Conservation (phyloP, 2,888 invertebrate genomes). For the Craniophora ligustri region DNA sequence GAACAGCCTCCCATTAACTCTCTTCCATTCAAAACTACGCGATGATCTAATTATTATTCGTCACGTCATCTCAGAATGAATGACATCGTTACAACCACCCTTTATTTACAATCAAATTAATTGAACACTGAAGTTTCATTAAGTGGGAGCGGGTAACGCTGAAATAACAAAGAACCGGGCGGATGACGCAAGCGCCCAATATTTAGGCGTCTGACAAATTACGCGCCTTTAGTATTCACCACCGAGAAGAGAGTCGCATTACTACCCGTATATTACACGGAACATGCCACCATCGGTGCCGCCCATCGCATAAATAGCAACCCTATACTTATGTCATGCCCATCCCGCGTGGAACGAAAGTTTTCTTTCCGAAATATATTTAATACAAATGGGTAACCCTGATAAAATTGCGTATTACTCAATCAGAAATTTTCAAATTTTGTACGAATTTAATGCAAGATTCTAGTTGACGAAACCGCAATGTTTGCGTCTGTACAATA, state of each 20-base stretch:
- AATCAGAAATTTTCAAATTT: conserved; percentile 48
- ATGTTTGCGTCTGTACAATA: conserved; percentile 45
- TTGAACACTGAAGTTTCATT: conserved; percentile 71
- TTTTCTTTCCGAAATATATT: conserved; percentile 35
- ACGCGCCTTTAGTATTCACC: conserved; percentile 66
- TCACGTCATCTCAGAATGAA: conserved; percentile 40
- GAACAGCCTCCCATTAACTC: conserved; percentile 22
- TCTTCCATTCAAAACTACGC: conserved; percentile 4
- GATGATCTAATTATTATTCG: conserved; percentile 30
- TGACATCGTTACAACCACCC: conserved; percentile 45
- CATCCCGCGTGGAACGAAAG: conserved; percentile 21
- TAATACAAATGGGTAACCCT: conserved; percentile 45
- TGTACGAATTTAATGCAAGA: conserved; percentile 53
- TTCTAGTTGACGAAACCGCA: conserved; percentile 37
- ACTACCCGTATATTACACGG: conserved; percentile 45
- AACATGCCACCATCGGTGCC: conserved; percentile 28
- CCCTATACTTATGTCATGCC: conserved; percentile 40
- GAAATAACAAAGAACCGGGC: conserved; percentile 68
- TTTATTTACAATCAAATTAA: conserved; percentile 70
- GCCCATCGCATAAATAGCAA: conserved; percentile 39
- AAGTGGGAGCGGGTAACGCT: conserved; percentile 58
- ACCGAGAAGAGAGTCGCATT: conserved; percentile 49
- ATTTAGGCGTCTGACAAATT: conserved; percentile 73
- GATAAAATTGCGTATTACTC: conserved; percentile 39
- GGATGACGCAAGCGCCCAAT: conserved; percentile 64